A percentile compares a stretch with the other conserved stretches of the same genome.
Conservation (phyloP, 2,888 invertebrate species). For the Dromius quadrimaculatus region DNA sequence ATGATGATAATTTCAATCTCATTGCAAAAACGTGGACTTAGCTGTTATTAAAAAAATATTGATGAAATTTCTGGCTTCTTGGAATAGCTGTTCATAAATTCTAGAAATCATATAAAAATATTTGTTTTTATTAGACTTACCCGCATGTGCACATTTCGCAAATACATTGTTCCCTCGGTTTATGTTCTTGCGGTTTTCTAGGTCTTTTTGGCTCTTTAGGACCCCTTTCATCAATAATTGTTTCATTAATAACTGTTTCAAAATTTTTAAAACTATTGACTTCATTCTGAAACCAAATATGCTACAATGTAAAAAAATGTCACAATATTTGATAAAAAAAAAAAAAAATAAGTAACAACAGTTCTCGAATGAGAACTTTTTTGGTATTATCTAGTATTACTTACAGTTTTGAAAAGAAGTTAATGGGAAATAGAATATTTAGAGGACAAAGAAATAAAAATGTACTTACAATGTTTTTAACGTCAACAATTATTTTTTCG, state of each 20-base stretch:
- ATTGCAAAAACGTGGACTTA: no score
- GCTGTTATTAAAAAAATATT: no score
- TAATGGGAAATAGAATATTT: no score
- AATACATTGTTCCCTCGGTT: slow-evolving; percentile 82
- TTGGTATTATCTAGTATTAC: no score
- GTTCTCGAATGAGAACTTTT: not conserved
- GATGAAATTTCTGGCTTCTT: no score
- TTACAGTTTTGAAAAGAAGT: slow-evolving; percentile 4
- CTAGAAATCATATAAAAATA: no score
- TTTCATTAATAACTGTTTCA: slow-evolving; percentile 68
- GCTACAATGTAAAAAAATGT: slow-evolving; percentile 46
- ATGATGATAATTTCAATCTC: no score
- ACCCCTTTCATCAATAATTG: slow-evolving; percentile 67
- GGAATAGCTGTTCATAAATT: no score
- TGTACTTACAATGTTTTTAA: slow-evolving; percentile 69
- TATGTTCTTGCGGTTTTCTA: slow-evolving; percentile 56
- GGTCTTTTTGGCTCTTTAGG: slow-evolving; percentile 64
- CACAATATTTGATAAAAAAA: not conserved
- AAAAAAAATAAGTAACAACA: not conserved
- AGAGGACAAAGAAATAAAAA: slow-evolving; percentile 6
- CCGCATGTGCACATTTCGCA: slow-evolving; percentile 93
- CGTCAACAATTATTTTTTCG: slow-evolving; percentile 66
- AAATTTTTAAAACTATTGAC: slow-evolving; percentile 65
- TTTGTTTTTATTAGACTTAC: slow-evolving; percentile 76
- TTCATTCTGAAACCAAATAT: slow-evolving; percentile 64